phyloP scores from a whole-genome alignment of 2,113 vertebrate genomes.

The Gulo gulo region DNA sequence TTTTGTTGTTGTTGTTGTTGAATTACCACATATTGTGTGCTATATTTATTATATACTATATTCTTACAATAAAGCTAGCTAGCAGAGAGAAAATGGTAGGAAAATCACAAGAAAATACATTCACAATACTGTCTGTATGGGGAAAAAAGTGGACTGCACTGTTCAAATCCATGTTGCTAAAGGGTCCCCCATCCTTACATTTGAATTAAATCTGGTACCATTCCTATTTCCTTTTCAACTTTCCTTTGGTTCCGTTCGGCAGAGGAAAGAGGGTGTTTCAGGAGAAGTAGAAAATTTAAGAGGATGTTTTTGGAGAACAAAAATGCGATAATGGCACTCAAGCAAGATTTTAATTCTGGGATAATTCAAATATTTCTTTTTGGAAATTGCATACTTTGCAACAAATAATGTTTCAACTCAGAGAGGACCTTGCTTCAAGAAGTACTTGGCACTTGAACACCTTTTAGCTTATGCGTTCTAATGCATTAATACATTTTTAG shows the following conservation, averaged over 20 bases:
- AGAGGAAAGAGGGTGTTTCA: not conserved
- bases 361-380: constrained; percentile 7
- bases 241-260: not conserved
- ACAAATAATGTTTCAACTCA: not conserved
- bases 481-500: not conserved
- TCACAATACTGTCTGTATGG: not conserved
- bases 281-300: not conserved
- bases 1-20: not conserved
- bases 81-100: not conserved
- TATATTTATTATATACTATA: not conserved
- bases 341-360: not conserved
- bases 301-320: not conserved
- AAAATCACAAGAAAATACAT: not conserved
- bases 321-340: not conserved
- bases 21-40: not conserved
- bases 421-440: not conserved
- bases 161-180: not conserved
- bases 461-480: not conserved
- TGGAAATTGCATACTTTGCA: not conserved
- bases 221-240: not conserved
- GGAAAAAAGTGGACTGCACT: not conserved
- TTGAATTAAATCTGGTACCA: not conserved
- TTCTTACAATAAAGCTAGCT: not conserved
- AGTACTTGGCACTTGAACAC: not conserved
- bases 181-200: not conserved